Conservation (phyloP, 2,113 vertebrate genomes). For the Notothenia coriiceps region DNA sequence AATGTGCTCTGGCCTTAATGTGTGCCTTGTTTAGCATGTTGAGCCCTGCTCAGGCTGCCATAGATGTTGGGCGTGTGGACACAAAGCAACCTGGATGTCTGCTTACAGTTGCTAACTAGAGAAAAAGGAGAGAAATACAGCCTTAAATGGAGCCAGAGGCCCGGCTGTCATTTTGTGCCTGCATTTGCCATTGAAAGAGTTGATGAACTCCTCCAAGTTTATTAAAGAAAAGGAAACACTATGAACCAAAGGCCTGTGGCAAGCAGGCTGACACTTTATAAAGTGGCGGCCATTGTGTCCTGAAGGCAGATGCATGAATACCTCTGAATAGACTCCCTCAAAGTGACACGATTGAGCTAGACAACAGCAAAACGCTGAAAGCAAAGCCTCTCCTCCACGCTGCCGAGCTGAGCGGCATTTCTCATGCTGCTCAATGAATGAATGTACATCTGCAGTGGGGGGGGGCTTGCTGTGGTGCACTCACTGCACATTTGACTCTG, state of each 20-base stretch:
- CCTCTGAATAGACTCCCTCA: conserved; percentile 95
- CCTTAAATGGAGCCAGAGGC: conserved; percentile 34
- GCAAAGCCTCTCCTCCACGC: conserved; percentile 80
- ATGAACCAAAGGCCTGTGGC: conserved; percentile 87
- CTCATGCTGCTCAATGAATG: conserved; percentile 88
- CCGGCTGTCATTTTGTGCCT: conserved; percentile 87
- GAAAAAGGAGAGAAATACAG: conserved; percentile 39
- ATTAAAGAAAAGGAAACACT: conserved; percentile 95
- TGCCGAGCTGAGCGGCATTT: conserved; percentile 78
- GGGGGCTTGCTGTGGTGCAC: conserved; percentile 46
- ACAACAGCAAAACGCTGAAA: conserved; percentile 93
- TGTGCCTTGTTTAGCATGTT: neutral
- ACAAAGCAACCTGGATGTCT: neutral
- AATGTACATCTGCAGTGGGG: conserved; percentile 92
- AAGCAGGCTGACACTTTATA: conserved; percentile 93
- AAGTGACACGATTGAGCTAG: conserved; percentile 96
- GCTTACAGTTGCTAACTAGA: conserved; percentile 44
- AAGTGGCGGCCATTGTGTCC: conserved; percentile 92
- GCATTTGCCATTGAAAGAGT: conserved; percentile 90
- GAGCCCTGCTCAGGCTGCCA: neutral
- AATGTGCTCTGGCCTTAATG: neutral
- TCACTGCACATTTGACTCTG: conserved; percentile 44
- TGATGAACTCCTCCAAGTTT: conserved; percentile 99
- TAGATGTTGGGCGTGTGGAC: conserved; percentile 24
- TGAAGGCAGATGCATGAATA: conserved; percentile 94